Evolutionary conservation across 2,113 vertebrate species (phyloP).

Genomic region (Xenus cinereus): DNA sequence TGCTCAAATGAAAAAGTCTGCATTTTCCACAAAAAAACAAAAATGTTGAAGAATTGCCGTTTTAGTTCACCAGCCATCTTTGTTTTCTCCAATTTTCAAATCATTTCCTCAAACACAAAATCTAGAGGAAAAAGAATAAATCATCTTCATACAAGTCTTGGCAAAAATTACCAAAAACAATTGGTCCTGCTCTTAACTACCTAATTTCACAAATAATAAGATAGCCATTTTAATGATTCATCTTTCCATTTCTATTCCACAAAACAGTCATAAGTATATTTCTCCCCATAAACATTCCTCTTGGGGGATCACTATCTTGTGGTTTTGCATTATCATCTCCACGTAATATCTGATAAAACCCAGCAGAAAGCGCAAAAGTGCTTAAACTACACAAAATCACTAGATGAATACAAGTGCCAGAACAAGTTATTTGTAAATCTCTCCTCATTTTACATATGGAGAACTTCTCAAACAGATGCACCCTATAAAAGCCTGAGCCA

Average conservation of each 20-base stretch:
- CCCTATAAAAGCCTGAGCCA: not conserved
- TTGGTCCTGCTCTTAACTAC: not conserved
- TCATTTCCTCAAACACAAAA: not conserved
- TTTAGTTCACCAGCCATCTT: not conserved
- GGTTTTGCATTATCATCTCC: not conserved
- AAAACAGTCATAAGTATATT: not conserved
- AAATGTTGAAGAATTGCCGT: not conserved
- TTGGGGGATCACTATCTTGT: not conserved
- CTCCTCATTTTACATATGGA: not conserved
- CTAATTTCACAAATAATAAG: not conserved
- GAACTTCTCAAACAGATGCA: not conserved
- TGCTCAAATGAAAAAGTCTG: not conserved
- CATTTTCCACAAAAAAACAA: not conserved
- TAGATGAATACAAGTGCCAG: not conserved
- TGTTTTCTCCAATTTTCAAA: not conserved
- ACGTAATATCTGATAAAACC: not conserved
- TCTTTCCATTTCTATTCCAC: not conserved
- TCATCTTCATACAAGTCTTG: not conserved
- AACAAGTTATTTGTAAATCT: not conserved
- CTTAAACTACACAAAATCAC: not conserved
- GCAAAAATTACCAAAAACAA: not conserved
- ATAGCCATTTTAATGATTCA: not conserved
- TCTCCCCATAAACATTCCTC: not conserved
- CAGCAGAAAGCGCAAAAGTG: not conserved
- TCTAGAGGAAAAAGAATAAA: not conserved